phyloP scores from a whole-genome alignment of 2,113 vertebrate species.

The Oxyura jamaicensis region DNA sequence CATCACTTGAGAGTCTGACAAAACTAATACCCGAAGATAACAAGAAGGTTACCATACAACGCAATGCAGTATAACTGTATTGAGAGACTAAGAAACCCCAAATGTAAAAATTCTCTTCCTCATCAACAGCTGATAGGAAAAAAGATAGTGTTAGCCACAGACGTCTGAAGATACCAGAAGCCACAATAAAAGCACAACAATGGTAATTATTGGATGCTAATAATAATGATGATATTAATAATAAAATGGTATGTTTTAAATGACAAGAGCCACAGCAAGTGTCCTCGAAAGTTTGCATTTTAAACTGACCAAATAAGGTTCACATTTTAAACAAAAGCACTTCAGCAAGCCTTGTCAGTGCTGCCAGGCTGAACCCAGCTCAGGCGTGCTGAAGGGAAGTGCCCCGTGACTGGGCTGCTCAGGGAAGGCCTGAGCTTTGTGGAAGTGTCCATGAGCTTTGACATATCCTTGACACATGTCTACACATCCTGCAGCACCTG shows the following conservation, averaged over 20 bases:
- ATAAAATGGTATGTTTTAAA: neutral
- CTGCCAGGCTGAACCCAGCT: neutral
- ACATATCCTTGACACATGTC: conserved; percentile 60
- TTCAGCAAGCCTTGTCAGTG: neutral
- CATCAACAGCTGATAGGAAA: neutral
- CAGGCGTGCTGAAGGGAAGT: neutral
- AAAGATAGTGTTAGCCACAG: neutral
- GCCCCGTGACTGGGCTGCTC: accelerated
- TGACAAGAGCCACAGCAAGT: neutral
- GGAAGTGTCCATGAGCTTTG: conserved; percentile 41
- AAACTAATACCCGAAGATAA: neutral
- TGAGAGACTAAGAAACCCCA: neutral
- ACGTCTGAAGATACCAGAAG: neutral
- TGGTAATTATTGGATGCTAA: neutral
- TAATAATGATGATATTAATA: neutral
- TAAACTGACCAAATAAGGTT: neutral
- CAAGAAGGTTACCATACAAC: neutral
- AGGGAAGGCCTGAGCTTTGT: neutral
- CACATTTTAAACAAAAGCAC: neutral
- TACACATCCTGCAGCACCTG: conserved; percentile 66
- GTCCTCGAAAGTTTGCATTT: neutral
- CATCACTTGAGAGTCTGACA: neutral
- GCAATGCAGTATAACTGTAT: neutral
- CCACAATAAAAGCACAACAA: neutral
- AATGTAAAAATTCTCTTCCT: neutral